A percentile compares a stretch with the other conserved stretches of the same genome.
phyloP scores from a whole-genome alignment of 2,797 vertebrate species.

The Hapalemur alaotrensis region DNA sequence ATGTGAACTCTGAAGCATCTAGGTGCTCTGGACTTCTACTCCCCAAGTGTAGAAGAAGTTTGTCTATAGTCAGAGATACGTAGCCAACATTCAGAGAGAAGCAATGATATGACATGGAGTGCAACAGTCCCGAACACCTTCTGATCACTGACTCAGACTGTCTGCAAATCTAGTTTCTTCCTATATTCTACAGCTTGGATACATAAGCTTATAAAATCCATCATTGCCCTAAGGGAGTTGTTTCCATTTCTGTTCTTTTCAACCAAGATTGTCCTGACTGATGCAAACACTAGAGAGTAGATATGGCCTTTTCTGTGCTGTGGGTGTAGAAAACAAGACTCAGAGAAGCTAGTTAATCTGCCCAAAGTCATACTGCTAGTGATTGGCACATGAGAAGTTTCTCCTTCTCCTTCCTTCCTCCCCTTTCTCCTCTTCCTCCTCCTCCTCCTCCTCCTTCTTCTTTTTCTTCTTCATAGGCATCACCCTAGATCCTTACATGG shows the following conservation, averaged over 20 bases:
- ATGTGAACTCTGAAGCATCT: neutral
- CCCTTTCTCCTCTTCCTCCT: too few relatives aligned
- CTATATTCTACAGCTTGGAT: neutral
- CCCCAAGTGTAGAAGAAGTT: neutral
- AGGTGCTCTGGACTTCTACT: neutral
- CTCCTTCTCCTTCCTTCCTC: neutral
- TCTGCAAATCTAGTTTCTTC: neutral
- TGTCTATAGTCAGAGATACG: neutral
- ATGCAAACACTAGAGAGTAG: neutral
- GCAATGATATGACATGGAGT: neutral
- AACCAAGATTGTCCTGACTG: too few relatives aligned
- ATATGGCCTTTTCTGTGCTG: neutral
- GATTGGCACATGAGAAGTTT: neutral
- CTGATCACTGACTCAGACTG: neutral
- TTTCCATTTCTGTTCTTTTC: neutral
- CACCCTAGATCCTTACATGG: fast-evolving
- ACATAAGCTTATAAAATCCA: neutral
- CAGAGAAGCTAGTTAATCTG: neutral
- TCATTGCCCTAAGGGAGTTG: neutral
- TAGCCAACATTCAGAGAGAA: neutral
- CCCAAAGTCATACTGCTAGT: neutral
- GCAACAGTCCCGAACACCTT: neutral
- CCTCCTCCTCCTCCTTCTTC: too few relatives aligned
- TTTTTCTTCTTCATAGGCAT: neutral
- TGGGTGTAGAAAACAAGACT: neutral